A percentile compares a stretch with the other conserved stretches of the same genome.
These are phyloP conservation scores for Keiferia lycopersicella DNA, from an alignment of 2,888 invertebrate species.

Conservation along the genomic window DNA sequence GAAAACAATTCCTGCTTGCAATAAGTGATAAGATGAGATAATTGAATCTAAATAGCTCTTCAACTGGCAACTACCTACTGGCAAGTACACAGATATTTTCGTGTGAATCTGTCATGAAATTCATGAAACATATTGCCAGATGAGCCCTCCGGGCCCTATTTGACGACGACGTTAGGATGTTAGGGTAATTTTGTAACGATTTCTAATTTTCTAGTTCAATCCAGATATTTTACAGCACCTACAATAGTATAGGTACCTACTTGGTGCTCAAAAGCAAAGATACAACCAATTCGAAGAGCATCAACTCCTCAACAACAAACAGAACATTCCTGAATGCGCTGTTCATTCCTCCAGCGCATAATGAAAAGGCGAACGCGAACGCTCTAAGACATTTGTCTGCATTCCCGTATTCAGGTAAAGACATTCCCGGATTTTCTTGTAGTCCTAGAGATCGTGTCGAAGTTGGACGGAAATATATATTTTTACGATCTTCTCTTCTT, in stretches of 20 bases:
- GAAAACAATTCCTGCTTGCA: no score
- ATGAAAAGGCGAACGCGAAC: constrained; percentile 9
- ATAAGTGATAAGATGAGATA: no score
- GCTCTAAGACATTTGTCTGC: constrained; percentile 14
- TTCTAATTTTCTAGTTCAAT: no score
- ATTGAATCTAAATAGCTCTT: no score
- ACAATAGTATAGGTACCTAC: not conserved
- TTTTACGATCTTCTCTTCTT: not conserved
- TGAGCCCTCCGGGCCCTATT: no score
- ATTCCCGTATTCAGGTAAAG: constrained; percentile 10
- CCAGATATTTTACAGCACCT: not conserved
- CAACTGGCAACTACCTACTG: no score
- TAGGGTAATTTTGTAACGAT: no score
- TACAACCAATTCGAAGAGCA: not conserved
- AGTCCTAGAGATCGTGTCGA: not conserved
- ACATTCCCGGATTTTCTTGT: constrained; percentile 6
- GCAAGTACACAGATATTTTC: no score
- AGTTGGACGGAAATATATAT: not conserved
- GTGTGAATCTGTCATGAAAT: no score
- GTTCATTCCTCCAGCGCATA: constrained; percentile 7
- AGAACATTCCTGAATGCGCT: constrained; percentile 2
- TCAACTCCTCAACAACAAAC: not conserved
- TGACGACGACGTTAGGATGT: no score
- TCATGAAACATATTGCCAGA: no score
- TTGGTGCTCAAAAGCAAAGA: no score